Conservation (phyloP, 2,797 vertebrate genomes). For the Acropternis orthonyx region DNA sequence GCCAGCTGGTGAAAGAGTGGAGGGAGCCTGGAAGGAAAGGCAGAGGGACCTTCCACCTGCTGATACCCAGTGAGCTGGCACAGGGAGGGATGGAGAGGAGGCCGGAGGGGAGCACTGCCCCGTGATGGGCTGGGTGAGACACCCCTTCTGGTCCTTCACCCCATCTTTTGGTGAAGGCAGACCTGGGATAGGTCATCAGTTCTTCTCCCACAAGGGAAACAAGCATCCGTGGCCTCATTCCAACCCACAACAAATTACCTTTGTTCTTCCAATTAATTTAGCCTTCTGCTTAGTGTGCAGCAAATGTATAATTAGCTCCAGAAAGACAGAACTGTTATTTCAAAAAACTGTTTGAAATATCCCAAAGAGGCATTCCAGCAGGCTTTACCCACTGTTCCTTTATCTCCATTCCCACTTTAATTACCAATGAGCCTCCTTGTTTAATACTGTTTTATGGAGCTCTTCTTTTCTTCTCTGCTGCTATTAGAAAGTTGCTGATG, state of each 20-base stretch:
- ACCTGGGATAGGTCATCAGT: not conserved
- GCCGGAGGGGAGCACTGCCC: not conserved
- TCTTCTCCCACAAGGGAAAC: not conserved
- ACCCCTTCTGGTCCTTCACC: not conserved
- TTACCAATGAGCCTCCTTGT: constrained; percentile 27
- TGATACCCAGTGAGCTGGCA: not conserved
- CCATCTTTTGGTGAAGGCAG: not conserved
- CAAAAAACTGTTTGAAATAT: constrained; percentile 30
- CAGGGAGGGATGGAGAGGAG: not conserved
- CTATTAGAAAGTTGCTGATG: constrained; percentile 18
- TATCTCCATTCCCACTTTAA: constrained; percentile 30
- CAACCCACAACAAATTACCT: constrained; percentile 45
- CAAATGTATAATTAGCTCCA: constrained; percentile 41
- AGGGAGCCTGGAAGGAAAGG: not conserved
- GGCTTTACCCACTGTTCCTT: not conserved
- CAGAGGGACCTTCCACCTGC: constrained; percentile 7
- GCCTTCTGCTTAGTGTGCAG: constrained; percentile 42
- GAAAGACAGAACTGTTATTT: constrained; percentile 52
- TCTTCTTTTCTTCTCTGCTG: not conserved
- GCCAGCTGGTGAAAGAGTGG: constrained; percentile 31
- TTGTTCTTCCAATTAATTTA: constrained; percentile 68
- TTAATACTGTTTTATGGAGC: constrained; percentile 46
- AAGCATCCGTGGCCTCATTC: constrained; percentile 2
- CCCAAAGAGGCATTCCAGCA: constrained; percentile 46
- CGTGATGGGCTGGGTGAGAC: not conserved